Evolutionary conservation across 2,888 invertebrate species (phyloP).

Genomic region (Heliconius sara): DNA sequence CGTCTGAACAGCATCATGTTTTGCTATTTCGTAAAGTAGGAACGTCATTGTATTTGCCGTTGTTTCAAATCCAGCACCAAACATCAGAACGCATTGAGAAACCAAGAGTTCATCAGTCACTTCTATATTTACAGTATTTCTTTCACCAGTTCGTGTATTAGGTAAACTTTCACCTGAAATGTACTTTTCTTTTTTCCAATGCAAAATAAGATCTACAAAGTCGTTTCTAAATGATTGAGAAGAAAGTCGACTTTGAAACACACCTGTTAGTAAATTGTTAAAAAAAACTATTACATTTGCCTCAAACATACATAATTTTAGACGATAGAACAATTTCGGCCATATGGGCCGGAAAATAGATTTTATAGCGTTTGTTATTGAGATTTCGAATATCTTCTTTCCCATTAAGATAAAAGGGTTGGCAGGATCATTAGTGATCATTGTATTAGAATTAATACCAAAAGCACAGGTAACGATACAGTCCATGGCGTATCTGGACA

Average conservation of each 20-base stretch:
- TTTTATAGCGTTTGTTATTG: slow-evolving; percentile 55
- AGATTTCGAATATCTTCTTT: slow-evolving; percentile 55
- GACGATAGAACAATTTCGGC: slow-evolving; percentile 63
- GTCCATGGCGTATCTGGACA: slow-evolving; percentile 66
- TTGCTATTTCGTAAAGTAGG: slow-evolving; percentile 62
- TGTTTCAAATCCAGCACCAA: slow-evolving; percentile 67
- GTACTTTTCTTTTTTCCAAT: slow-evolving; percentile 55
- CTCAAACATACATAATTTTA: slow-evolving; percentile 58
- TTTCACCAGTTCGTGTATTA: slow-evolving; percentile 52
- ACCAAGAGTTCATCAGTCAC: slow-evolving; percentile 74
- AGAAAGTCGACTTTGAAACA: slow-evolving; percentile 57
- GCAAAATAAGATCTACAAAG: slow-evolving; percentile 64
- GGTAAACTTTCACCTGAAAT: slow-evolving; percentile 60
- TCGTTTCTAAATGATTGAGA: slow-evolving; percentile 60
- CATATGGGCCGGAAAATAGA: slow-evolving; percentile 56
- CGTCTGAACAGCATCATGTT: slow-evolving; percentile 54
- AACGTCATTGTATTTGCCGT: slow-evolving; percentile 58
- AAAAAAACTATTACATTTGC: slow-evolving; percentile 57
- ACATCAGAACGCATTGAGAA: slow-evolving; percentile 81
- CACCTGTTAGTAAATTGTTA: slow-evolving; percentile 51
- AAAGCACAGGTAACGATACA: slow-evolving; percentile 64
- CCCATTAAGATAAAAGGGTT: slow-evolving; percentile 61
- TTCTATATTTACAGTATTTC: slow-evolving; percentile 53
- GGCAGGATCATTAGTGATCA: slow-evolving; percentile 51
- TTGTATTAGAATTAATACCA: slow-evolving; percentile 63